Conservation (phyloP, 1,140 invertebrate species). For the Adoxophyes honmai region DNA sequence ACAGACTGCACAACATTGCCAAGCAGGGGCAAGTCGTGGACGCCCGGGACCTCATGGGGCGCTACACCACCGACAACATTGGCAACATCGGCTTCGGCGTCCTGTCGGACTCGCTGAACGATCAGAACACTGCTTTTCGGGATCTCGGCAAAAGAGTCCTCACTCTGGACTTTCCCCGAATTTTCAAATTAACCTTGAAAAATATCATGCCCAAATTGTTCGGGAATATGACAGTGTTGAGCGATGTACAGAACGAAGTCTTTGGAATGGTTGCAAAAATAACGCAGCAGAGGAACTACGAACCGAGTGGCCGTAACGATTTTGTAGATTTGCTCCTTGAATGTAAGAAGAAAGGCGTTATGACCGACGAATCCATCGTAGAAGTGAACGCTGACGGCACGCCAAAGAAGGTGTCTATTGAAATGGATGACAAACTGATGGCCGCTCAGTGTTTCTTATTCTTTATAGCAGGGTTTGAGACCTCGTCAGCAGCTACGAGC, state of each 20-base stretch:
- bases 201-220: conserved; percentile 37
- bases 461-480: conserved; percentile 80
- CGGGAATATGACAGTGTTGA: conserved; percentile 28
- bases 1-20: conserved; percentile 24
- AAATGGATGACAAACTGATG: conserved; percentile 46
- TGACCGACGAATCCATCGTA: conserved; percentile 63
- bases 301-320: conserved; percentile 67
- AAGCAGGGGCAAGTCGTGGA: conserved; percentile 42
- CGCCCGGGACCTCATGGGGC: conserved; percentile 61
- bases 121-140: conserved; percentile 53
- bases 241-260: conserved; percentile 32
- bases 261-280: conserved; percentile 34
- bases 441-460: conserved; percentile 78
- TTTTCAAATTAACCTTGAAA: conserved; percentile 30
- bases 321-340: conserved; percentile 79
- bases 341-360: conserved; percentile 59
- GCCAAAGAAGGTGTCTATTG: conserved; percentile 33
- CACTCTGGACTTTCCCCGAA: conserved; percentile 17
- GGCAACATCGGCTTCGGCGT: conserved; percentile 66
- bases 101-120: conserved; percentile 47
- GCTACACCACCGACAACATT: conserved; percentile 74
- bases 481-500: conserved; percentile 77
- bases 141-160: conserved; percentile 56
- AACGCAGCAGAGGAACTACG: conserved; percentile 35
- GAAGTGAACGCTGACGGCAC: conserved; percentile 44